These are phyloP conservation scores for Lytechinus pictus DNA, from an alignment of 35 echinoderm and acorn worm species.

Conservation along the genomic window DNA sequence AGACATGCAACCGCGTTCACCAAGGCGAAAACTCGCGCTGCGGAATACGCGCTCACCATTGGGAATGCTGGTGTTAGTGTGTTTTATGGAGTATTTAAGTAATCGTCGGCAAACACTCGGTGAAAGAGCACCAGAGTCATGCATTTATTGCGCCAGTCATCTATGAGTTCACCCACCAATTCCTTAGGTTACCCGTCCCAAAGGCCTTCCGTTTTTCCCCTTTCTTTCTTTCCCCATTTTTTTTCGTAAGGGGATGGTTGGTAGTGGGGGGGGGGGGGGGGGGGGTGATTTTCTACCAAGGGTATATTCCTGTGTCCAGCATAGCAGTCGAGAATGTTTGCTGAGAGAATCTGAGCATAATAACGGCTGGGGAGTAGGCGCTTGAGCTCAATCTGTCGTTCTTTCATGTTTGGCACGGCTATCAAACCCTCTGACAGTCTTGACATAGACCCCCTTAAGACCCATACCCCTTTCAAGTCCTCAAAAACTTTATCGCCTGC, in stretches of 20 bases:
- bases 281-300: conserved; percentile 16
- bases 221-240: background rate
- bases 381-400: conserved; percentile 61
- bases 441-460: conserved; percentile 1
- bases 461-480: conserved; percentile 7
- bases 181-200: conserved; percentile 37
- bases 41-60: background rate
- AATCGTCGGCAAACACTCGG: conserved; percentile 28
- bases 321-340: conserved; percentile 56
- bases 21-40: background rate
- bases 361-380: conserved; percentile 31
- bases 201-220: background rate
- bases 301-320: conserved; percentile 29
- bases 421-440: conserved; percentile 6
- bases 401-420: conserved; percentile 43
- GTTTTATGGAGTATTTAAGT: conserved; percentile 26
- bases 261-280: background rate
- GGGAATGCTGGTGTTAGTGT: conserved; percentile 31
- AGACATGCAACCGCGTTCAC: background rate
- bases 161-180: conserved; percentile 40
- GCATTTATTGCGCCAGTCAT: conserved; percentile 18
- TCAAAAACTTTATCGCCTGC: background rate
- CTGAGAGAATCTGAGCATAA: conserved; percentile 68
- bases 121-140: conserved; percentile 43
- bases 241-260: background rate